Evolutionary conservation across 2,797 vertebrate species (phyloP), one percentile per base, ranked within the genome.

Genomic region (Melanotaenia parkinsoni): DNA sequence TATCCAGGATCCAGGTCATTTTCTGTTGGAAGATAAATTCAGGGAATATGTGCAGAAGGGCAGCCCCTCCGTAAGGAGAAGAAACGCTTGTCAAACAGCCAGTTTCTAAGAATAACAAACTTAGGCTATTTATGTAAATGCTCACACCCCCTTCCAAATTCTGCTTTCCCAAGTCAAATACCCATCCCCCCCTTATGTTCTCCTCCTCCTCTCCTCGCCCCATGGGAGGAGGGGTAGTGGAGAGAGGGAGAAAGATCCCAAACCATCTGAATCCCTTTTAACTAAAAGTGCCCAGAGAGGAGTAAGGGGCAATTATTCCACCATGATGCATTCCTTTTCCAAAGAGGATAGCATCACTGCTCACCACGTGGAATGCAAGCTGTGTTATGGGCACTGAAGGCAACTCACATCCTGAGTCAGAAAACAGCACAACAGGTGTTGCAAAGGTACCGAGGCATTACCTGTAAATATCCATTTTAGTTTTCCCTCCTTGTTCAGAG

Each of bases 201-300:
- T 45, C 51, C 69, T 84, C 83, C 88, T 71, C 80, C 76, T 77
- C 65, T 33, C 63, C 40, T 70, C 82, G 58, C 70, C 85, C 86
- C 83, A 82, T 76, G 80, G 88, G 85, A 90, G 89, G 93, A 92
- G 93, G 92, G 91, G 91, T 86, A 82, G 67, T 82, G 76, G 58
- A 71, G 58, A 58, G 68, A 74, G 70, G 63, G 70, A 73, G 63
- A 87, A 84, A 83, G 76, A 93, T 91, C 91, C 83, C 85, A 90
- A 91, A 92, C 91, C 92, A 94, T 94, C 91, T 93, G 91, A 95
- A 93, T 90, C 90, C 87, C 89, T 92, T 95, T 93, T 93, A 92
- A 92, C 88, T 93, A 45, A 45, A 88, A 94, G 90, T 91, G 89
- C 80, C 85, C 83, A 88, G 89, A 88, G 86, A 92, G 82, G 79